Conservation (phyloP, 92 coral and sea anemone genomes). For the Phenganax marumi region DNA sequence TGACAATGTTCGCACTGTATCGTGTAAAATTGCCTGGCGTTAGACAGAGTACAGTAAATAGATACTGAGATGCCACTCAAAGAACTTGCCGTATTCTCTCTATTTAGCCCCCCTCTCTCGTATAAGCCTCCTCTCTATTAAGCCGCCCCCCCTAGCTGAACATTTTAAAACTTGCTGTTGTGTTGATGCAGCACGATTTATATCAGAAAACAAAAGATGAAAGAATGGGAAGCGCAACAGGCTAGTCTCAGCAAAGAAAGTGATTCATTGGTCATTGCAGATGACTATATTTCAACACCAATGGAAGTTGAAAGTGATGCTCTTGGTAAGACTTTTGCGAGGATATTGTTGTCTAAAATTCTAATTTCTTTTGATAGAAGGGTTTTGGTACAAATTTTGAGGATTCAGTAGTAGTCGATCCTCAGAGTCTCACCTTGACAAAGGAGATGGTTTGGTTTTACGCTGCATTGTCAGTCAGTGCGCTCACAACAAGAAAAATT, state of each 20-base stretch:
- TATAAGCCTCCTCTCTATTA: no score
- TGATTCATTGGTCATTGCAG: constrained; percentile 54
- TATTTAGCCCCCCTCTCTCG: no score
- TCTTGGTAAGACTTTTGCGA: constrained; percentile 57
- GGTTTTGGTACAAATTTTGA: background rate
- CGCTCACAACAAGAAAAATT: no score
- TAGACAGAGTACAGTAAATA: no score
- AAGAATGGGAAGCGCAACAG: constrained; percentile 39
- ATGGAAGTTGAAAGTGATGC: constrained; percentile 98
- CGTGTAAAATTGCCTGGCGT: no score
- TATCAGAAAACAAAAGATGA: constrained; percentile 32
- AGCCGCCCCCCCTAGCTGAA: no score
- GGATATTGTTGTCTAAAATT: background rate
- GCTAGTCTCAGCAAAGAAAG: constrained; percentile 8
- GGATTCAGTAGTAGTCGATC: background rate
- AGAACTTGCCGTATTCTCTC: no score
- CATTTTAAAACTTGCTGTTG: background rate
- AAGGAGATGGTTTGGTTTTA: no score
- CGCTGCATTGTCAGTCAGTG: no score
- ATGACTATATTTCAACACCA: constrained; percentile 86
- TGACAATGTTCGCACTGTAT: no score
- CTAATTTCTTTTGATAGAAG: background rate
- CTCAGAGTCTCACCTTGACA: background rate
- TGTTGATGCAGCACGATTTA: constrained; percentile 22
- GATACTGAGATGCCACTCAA: no score